Percentiles rank a stretch among this genome's conserved stretches.
These are phyloP conservation scores for Oceanites oceanicus DNA, from an alignment of 2,113 vertebrate genomes.

Conservation along the genomic window DNA sequence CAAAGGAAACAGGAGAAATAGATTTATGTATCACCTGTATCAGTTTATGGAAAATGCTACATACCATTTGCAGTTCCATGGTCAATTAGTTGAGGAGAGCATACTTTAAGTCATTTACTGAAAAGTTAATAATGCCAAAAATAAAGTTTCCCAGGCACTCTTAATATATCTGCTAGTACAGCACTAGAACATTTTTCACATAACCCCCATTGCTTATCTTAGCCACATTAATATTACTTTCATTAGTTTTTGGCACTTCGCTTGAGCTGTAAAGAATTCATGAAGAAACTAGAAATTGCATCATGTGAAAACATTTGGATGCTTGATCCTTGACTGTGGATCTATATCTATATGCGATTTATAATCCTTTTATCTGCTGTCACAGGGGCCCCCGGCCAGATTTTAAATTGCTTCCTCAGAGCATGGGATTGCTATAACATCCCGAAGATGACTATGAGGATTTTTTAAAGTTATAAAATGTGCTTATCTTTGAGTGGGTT, in stretches of 20 bases:
- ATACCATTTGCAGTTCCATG: background rate
- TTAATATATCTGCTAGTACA: background rate
- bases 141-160: background rate
- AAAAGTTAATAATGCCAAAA: background rate
- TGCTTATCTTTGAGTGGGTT: background rate
- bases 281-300: background rate
- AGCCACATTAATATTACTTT: background rate
- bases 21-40: fast-evolving
- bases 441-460: background rate
- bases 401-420: background rate
- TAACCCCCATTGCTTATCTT: background rate
- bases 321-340: background rate
- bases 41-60: background rate
- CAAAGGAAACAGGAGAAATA: background rate
- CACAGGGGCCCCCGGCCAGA: background rate
- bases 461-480: background rate
- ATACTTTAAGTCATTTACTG: background rate
- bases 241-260: background rate
- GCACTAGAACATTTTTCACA: background rate
- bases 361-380: background rate
- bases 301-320: background rate
- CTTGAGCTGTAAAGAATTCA: background rate
- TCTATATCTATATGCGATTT: fast-evolving
- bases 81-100: background rate
- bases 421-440: background rate